phyloP scores from a whole-genome alignment of 2,797 vertebrate genomes.

The Phoeniculus purpureus region DNA sequence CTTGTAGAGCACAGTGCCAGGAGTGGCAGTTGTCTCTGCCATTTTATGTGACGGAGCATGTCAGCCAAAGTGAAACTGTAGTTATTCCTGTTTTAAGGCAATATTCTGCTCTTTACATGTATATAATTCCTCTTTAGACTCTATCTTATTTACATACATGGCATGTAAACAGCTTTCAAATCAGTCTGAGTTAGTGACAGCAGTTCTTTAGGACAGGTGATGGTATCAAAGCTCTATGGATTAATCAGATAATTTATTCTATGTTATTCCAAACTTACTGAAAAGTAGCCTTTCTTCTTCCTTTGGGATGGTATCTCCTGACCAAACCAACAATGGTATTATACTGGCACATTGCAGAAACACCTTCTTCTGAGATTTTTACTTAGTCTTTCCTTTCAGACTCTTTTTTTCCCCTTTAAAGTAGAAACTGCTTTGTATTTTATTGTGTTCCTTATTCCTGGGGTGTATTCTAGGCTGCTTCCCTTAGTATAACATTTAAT shows the following conservation, averaged over 20 bases:
- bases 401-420: neutral
- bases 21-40: neutral
- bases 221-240: neutral
- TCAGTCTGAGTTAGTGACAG: neutral
- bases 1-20: neutral
- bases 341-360: neutral
- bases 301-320: neutral
- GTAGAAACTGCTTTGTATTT: neutral
- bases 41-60: neutral
- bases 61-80: neutral
- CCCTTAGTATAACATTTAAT: neutral
- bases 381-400: neutral
- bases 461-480: neutral
- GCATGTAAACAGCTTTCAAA: neutral
- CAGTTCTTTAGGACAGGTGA: neutral
- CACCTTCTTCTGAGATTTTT: neutral
- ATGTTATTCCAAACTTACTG: neutral
- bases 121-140: neutral
- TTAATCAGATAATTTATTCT: neutral
- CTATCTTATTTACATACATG: neutral
- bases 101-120: neutral
- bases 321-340: neutral
- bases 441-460: neutral
- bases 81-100: conserved; percentile 18
- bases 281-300: neutral